phyloP scores from a whole-genome alignment of 2,113 vertebrate genomes.

The Ochotona curzoniae region DNA sequence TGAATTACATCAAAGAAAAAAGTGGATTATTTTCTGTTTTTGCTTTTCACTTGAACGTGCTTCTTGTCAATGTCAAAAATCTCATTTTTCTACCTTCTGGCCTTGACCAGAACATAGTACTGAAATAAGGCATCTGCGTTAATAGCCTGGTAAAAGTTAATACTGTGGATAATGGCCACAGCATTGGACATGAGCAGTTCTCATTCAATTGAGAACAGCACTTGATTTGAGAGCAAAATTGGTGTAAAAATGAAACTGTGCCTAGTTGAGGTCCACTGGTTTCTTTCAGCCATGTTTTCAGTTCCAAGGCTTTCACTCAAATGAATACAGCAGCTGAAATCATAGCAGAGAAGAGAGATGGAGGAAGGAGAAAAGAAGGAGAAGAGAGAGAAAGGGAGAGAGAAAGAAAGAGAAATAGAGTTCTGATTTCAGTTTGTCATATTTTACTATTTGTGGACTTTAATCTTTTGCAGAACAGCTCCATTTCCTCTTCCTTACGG shows the following conservation, averaged over 20 bases:
- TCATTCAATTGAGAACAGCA: background rate
- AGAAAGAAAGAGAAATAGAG: background rate
- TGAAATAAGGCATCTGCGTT: slow-evolving; percentile 66
- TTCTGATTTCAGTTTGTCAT: slow-evolving; percentile 35
- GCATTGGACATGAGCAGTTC: background rate
- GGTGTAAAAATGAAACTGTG: background rate
- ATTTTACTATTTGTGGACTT: background rate
- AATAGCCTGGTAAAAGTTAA: slow-evolving; percentile 75
- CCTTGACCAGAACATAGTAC: background rate
- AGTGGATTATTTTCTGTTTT: background rate
- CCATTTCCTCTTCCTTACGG: background rate
- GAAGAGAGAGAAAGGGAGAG: background rate
- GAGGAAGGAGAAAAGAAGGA: too few species aligned
- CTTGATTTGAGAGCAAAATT: slow-evolving; percentile 6
- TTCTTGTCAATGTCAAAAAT: slow-evolving; percentile 6
- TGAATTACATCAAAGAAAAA: slow-evolving; percentile 42
- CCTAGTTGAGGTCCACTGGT: background rate
- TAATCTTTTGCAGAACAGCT: background rate
- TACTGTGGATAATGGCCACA: slow-evolving; percentile 41
- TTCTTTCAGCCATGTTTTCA: background rate
- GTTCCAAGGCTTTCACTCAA: background rate
- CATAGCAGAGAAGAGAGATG: background rate
- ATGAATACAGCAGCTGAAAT: background rate
- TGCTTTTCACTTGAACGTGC: slow-evolving; percentile 17
- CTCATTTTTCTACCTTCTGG: slow-evolving; percentile 44